These are phyloP conservation scores for Distichodus sexfasciatus DNA, from an alignment of 2,797 vertebrate species.

Conservation along the genomic window DNA sequence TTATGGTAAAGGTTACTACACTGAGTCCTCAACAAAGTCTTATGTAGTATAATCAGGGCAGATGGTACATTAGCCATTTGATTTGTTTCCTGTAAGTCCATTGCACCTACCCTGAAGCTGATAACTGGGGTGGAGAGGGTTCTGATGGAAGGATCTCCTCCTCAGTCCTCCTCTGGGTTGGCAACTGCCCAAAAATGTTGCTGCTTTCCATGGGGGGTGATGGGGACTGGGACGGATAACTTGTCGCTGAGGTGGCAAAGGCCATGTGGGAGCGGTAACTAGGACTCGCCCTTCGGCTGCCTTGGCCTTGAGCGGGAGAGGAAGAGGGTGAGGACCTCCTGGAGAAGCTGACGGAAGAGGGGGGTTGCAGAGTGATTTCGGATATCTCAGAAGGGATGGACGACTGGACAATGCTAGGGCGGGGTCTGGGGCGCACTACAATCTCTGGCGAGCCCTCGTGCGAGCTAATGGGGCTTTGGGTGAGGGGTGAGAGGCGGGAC, in stretches of 20 bases:
- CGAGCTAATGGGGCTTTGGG: constrained; percentile 95
- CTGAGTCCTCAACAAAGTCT: constrained; percentile 43
- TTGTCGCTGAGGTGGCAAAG: constrained; percentile 86
- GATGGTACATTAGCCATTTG: constrained; percentile 63
- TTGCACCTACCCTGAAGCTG: constrained; percentile 95
- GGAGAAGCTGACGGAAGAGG: constrained; percentile 92
- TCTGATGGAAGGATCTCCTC: constrained; percentile 95
- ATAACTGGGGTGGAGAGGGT: constrained; percentile 88
- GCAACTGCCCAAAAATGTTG: constrained; percentile 90
- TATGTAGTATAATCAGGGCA: constrained; percentile 46
- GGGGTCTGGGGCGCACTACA: constrained; percentile 90
- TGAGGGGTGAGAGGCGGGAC: constrained; percentile 95
- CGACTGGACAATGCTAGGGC: constrained; percentile 87
- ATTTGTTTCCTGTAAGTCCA: constrained; percentile 63
- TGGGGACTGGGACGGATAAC: constrained; percentile 86
- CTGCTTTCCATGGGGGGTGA: constrained; percentile 84
- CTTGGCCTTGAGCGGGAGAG: constrained; percentile 85
- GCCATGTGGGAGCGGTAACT: constrained; percentile 85
- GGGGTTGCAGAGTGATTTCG: constrained; percentile 95
- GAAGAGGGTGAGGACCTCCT: constrained; percentile 93
- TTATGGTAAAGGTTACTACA: constrained; percentile 18
- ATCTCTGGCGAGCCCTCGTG: constrained; percentile 94
- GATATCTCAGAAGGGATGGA: constrained; percentile 83
- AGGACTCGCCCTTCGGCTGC: constrained; percentile 79
- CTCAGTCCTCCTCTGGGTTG: constrained; percentile 86